A percentile compares a stretch with the other conserved stretches of the same genome.
These are phyloP conservation scores for Perognathus longimembris DNA, from an alignment of 2,113 vertebrate species.

Conservation along the genomic window DNA sequence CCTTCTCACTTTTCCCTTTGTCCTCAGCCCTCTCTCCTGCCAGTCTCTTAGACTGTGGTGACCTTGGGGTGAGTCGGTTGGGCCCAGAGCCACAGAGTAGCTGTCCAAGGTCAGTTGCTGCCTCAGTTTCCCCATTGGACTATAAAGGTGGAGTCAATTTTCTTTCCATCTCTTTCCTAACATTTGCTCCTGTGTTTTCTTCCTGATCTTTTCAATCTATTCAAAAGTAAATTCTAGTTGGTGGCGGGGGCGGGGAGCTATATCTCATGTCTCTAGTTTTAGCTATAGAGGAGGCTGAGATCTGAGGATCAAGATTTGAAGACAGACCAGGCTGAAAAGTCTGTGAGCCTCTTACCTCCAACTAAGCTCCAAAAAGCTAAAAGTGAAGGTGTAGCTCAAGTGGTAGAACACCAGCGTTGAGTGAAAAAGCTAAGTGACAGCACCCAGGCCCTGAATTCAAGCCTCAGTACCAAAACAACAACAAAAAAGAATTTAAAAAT, in stretches of 20 bases:
- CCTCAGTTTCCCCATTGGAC: slow-evolving; percentile 35
- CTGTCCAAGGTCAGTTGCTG: background rate
- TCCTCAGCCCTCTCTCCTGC: background rate
- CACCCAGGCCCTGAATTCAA: too few species aligned
- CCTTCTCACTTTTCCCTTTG: background rate
- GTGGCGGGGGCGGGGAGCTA: too few species aligned
- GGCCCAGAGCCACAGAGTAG: background rate
- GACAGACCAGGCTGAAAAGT: too few species aligned
- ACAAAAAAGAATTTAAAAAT: background rate
- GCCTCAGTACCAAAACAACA: too few species aligned
- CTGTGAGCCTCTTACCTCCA: too few species aligned
- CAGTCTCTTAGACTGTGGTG: background rate
- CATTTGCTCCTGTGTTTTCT: background rate
- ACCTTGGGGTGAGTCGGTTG: background rate
- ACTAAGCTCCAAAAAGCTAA: too few species aligned
- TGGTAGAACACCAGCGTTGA: too few species aligned
- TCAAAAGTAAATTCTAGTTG: background rate
- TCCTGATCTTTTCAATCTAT: background rate
- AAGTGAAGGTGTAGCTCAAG: too few species aligned
- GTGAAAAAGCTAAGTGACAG: too few species aligned
- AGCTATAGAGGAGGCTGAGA: too few species aligned
- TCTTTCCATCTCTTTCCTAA: background rate
- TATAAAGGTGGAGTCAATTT: background rate
- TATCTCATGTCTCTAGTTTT: too few species aligned
- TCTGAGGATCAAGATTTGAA: too few species aligned